These are phyloP conservation scores for Liopterus haemorrhoidalis DNA, from an alignment of 2,888 invertebrate species.

Conservation along the genomic window DNA sequence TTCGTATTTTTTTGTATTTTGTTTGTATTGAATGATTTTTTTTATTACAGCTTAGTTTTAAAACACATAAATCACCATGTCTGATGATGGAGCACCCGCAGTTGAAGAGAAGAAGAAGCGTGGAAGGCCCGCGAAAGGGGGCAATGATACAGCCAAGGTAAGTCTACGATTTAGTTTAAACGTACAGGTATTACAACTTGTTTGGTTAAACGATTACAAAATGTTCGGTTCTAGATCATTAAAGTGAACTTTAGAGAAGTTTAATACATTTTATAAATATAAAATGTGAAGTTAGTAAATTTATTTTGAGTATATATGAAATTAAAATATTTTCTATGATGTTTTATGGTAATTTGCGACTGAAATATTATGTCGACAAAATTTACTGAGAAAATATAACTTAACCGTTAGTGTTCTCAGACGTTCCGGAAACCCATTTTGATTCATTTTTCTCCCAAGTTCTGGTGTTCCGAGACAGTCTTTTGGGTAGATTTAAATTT, in stretches of 20 bases:
- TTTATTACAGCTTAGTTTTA: neutral
- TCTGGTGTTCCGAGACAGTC: too few relatives aligned
- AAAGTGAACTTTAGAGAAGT: too few relatives aligned
- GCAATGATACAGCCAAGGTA: constrained; percentile 13
- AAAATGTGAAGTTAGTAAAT: too few relatives aligned
- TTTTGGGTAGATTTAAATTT: too few relatives aligned
- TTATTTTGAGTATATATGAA: neutral
- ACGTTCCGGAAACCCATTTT: too few relatives aligned
- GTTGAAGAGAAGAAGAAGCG: constrained; percentile 31
- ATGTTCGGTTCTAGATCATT: too few relatives aligned
- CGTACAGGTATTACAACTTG: too few relatives aligned
- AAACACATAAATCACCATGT: constrained; percentile 36
- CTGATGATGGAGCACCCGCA: constrained; percentile 32
- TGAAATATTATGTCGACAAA: constrained; percentile 41
- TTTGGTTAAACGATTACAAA: too few relatives aligned
- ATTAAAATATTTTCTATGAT: constrained; percentile 36
- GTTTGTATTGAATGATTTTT: neutral
- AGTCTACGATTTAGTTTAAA: too few relatives aligned
- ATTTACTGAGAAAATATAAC: constrained; percentile 32
- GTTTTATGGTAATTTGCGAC: constrained; percentile 46
- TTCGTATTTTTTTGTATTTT: neutral
- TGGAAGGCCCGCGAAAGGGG: constrained; percentile 29
- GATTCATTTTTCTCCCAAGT: too few relatives aligned
- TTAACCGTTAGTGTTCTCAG: too few relatives aligned
- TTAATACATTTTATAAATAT: too few relatives aligned